Conservation (phyloP, 2,113 vertebrate species). For the Apodemus sylvaticus region DNA sequence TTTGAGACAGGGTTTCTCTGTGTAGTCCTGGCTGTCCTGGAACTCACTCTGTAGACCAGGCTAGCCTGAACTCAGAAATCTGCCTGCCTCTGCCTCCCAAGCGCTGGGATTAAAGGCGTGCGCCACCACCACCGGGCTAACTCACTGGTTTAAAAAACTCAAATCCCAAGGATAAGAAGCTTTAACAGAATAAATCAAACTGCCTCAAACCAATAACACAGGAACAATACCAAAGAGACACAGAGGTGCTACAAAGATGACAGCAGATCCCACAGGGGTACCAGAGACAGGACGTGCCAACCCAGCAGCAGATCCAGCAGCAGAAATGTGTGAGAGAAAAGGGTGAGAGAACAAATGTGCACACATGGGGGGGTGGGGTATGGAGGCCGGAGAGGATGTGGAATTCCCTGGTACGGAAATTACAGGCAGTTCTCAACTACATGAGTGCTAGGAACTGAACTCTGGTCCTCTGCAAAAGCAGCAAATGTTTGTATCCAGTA, state of each 20-base stretch:
- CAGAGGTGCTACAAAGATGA: not conserved
- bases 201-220: not conserved
- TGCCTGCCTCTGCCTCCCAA: too few species aligned
- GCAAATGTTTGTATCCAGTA: not conserved
- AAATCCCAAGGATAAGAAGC: not conserved
- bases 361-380: not conserved
- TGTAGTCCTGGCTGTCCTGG: too few species aligned
- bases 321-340: too few species aligned
- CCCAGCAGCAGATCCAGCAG: not conserved
- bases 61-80: too few species aligned
- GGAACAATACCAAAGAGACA: not conserved
- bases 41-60: too few species aligned
- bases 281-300: not conserved
- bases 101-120: too few species aligned
- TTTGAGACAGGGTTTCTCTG: too few species aligned
- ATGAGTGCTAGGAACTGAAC: not conserved
- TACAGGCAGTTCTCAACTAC: not conserved
- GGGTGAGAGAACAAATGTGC: too few species aligned
- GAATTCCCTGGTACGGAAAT: not conserved
- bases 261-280: not conserved
- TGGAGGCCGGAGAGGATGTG: not conserved
- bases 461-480: not conserved
- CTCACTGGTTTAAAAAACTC: not conserved
- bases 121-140: too few species aligned
- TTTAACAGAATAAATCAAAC: not conserved